A percentile compares a stretch with the other conserved stretches of the same genome.
Evolutionary conservation across 2,888 invertebrate species (phyloP).

Genomic region (Arctia plantaginis): DNA sequence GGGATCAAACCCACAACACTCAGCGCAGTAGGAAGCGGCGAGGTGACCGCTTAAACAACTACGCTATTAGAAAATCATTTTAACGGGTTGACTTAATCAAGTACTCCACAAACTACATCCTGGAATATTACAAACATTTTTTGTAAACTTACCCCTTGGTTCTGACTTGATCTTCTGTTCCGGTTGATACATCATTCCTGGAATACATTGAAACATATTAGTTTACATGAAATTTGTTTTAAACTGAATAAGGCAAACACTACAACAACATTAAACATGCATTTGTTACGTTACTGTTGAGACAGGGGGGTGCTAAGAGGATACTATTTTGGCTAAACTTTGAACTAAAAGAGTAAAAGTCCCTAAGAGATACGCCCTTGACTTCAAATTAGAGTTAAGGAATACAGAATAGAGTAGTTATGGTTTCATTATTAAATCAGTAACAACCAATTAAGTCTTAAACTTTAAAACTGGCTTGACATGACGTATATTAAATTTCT

Average conservation of each 20-base stretch:
- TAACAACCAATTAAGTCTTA: neutral
- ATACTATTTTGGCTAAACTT: neutral
- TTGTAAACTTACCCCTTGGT: conserved; percentile 67
- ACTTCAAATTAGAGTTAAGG: neutral
- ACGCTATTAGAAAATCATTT: too few species aligned
- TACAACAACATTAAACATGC: conserved; percentile 37
- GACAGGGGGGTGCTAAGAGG: neutral
- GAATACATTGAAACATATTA: conserved; percentile 27
- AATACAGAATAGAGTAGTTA: neutral
- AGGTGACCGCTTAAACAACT: too few species aligned
- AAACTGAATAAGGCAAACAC: conserved; percentile 8
- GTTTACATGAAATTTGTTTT: neutral
- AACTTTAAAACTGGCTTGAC: neutral
- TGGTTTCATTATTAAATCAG: neutral
- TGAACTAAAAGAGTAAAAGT: neutral
- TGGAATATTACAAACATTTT: neutral
- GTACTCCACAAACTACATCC: neutral
- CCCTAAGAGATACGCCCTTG: neutral
- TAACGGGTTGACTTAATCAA: too few species aligned
- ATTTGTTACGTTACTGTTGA: neutral
- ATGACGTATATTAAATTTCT: neutral
- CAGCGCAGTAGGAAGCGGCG: too few species aligned
- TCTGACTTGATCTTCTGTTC: conserved; percentile 72
- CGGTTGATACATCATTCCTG: conserved; percentile 55
- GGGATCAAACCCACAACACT: too few species aligned